Evolutionary conservation across 2,888 invertebrate genomes (phyloP), one percentile per base, ranked within the genome.

Genomic region (Lasius fuliginosus): DNA sequence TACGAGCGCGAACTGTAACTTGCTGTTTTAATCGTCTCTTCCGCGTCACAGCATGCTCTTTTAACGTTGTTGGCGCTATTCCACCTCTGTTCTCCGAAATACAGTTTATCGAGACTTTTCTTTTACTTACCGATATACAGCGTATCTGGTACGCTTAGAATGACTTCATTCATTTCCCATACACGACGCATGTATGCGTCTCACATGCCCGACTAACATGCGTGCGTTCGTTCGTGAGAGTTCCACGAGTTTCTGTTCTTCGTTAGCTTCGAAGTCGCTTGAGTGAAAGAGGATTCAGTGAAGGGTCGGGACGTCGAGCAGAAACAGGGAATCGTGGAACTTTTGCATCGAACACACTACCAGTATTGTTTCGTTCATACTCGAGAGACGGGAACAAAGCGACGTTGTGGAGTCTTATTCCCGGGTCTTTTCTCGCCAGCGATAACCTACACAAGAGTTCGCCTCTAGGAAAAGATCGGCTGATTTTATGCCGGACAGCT

Each of bases 201-300:
- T 42, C 27, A 11, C 69, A 12, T 40, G 73, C 15, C 73, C 76
- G 71, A 73, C 86, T 86, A 87, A 74, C 86, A 86, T 79, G 79
- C 84, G 83, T 83, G 73, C 83, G 83, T 65, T 82, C 83, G 84
- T 87, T 87, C 91, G 87, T 84, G 23, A 42, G 90, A 87, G 86
- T 88, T 89, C 87, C 83, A 83, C 81, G 89, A 91, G 91, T 91
- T 91, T 91, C 90, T 91, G 92, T 88, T 92, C 88, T 90, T 92
- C 92, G 92, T 92, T 92, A 92, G 89, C 90, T 53, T n/a, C 8
- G 86, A 85, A 90, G 85, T 82, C 87, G 89, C 87, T 85, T 87
- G 90, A 91, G 90, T 90, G 90, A 90, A 90, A 90, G 90, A 88
- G 87, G 88, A 86, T 88, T 88, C 87, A 77, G 85, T 82, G 87